phyloP scores from a whole-genome alignment of 1,140 invertebrate species.

The Heliconius congener region DNA sequence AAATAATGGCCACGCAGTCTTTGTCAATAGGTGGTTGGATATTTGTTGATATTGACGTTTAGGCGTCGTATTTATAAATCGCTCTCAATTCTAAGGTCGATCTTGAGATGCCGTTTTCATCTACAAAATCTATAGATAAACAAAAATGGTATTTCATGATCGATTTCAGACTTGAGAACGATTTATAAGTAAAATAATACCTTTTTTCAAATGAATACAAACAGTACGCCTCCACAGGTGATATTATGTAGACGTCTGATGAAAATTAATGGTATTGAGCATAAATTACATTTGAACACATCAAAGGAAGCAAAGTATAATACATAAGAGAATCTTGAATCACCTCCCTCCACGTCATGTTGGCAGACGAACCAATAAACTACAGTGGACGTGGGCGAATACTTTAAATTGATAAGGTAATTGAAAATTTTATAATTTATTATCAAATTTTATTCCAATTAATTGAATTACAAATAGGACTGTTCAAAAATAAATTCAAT shows the following conservation, averaged over 20 bases:
- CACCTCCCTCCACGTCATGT: slow-evolving; percentile 35
- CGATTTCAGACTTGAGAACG: too few species aligned
- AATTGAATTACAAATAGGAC: not conserved
- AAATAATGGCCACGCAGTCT: slow-evolving; percentile 43
- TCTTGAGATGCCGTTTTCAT: too few species aligned
- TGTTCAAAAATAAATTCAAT: not conserved
- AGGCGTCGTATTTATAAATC: not conserved
- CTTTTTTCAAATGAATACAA: slow-evolving; percentile 9
- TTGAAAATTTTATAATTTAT: not conserved
- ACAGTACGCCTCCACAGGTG: slow-evolving; percentile 37
- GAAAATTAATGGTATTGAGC: slow-evolving; percentile 59
- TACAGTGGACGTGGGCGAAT: slow-evolving; percentile 11
- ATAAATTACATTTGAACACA: slow-evolving; percentile 74
- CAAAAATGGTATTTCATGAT: too few species aligned
- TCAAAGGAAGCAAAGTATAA: slow-evolving; percentile 71
- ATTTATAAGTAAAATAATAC: too few species aligned
- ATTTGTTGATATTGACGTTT: slow-evolving; percentile 9
- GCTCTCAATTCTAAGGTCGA: too few species aligned
- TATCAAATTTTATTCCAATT: not conserved
- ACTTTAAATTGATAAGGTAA: not conserved
- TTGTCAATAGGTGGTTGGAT: slow-evolving; percentile 12
- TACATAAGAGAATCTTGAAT: slow-evolving; percentile 51
- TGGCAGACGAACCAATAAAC: slow-evolving; percentile 23
- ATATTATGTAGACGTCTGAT: slow-evolving; percentile 45
- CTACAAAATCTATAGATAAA: too few species aligned